These are phyloP conservation scores for Dynastes hyllus DNA, from an alignment of 2,888 invertebrate genomes.

Conservation along the genomic window DNA sequence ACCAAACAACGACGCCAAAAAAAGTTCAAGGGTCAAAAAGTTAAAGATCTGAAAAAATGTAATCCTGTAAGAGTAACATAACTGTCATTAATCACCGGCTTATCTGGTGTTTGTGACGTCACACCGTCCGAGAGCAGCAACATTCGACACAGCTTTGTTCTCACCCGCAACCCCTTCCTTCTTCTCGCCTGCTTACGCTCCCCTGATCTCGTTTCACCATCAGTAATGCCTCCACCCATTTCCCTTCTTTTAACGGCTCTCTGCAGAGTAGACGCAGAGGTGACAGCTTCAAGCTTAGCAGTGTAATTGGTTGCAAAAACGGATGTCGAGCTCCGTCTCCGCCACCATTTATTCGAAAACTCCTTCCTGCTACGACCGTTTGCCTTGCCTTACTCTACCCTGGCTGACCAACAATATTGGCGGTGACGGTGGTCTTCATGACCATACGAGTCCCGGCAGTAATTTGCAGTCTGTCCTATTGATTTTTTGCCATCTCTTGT, in stretches of 20 bases:
- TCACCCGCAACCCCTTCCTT: constrained; percentile 49
- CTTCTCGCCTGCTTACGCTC: not conserved
- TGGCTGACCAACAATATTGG: constrained; percentile 46
- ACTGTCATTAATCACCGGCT: constrained; percentile 66
- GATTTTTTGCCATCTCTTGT: constrained; percentile 44
- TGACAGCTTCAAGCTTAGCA: constrained; percentile 55
- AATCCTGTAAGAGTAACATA: constrained; percentile 64
- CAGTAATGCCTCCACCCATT: constrained; percentile 28
- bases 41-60: constrained; percentile 63
- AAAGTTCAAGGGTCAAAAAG: constrained; percentile 60
- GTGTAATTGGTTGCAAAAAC: constrained; percentile 57
- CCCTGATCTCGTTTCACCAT: constrained; percentile 21
- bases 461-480: constrained; percentile 50
- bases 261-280: constrained; percentile 53
- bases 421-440: constrained; percentile 44
- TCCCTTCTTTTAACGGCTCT: constrained; percentile 46
- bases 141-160: constrained; percentile 58
- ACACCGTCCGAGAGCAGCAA: constrained; percentile 58
- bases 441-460: constrained; percentile 37
- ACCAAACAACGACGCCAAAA: constrained; percentile 45
- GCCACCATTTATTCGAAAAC: constrained; percentile 57
- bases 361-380: constrained; percentile 49
- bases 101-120: constrained; percentile 65
- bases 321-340: constrained; percentile 57
- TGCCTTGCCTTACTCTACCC: constrained; percentile 32